A percentile compares a stretch with the other conserved stretches of the same genome.
These are phyloP conservation scores for Galerucella nymphaeae DNA, from an alignment of 2,888 invertebrate genomes.

Conservation along the genomic window DNA sequence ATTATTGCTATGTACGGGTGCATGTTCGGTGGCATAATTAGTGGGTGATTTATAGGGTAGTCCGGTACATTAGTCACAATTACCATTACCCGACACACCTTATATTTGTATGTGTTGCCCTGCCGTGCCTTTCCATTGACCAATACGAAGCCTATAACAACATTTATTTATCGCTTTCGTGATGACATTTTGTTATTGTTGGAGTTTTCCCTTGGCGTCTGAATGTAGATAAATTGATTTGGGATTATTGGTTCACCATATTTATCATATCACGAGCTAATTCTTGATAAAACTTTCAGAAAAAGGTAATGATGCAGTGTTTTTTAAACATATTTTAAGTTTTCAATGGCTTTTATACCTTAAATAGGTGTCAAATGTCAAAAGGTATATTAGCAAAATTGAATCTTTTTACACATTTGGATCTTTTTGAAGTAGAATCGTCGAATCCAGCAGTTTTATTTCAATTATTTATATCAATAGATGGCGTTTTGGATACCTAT, in stretches of 20 bases:
- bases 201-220: constrained; percentile 5
- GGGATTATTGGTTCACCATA: not conserved
- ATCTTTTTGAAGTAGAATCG: too few relatives aligned
- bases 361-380: too few relatives aligned
- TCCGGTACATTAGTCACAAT: constrained; percentile 64
- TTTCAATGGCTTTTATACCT: too few relatives aligned
- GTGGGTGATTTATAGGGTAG: constrained; percentile 62
- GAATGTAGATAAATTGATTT: constrained; percentile 6
- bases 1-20: constrained; percentile 59
- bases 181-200: constrained; percentile 27
- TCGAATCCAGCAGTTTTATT: too few relatives aligned
- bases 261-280: not conserved
- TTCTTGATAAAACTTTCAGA: not conserved
- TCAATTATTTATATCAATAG: too few relatives aligned
- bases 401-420: too few relatives aligned
- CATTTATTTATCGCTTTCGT: constrained; percentile 44
- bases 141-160: constrained; percentile 36
- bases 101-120: constrained; percentile 56
- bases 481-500: too few relatives aligned
- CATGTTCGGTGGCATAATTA: constrained; percentile 64
- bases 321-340: too few relatives aligned
- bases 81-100: constrained; percentile 64
- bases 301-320: too few relatives aligned
- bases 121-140: constrained; percentile 45
- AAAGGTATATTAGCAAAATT: too few relatives aligned